Evolutionary conservation across 2,113 vertebrate species (phyloP).

Genomic region (Atherinomorus stipes): DNA sequence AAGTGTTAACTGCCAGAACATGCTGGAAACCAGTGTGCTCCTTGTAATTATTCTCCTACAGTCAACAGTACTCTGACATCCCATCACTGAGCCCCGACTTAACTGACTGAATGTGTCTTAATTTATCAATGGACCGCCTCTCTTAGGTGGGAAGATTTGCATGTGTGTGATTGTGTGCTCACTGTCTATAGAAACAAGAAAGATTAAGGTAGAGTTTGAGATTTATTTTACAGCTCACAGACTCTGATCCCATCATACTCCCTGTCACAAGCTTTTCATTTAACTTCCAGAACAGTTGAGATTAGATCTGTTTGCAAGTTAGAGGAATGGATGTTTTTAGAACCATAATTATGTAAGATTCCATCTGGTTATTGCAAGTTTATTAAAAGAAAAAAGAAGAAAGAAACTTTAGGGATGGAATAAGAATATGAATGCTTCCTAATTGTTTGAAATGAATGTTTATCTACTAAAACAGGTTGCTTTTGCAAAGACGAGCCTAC

Average conservation of each 20-base stretch:
- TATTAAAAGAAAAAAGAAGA: background rate
- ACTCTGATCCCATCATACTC: background rate
- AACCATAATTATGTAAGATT: background rate
- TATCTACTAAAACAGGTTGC: background rate
- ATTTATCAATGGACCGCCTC: constrained; percentile 27
- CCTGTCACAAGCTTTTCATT: constrained; percentile 19
- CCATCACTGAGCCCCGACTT: constrained; percentile 43
- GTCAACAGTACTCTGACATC: constrained; percentile 61
- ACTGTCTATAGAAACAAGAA: constrained; percentile 13
- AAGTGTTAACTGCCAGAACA: constrained; percentile 52
- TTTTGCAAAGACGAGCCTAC: background rate
- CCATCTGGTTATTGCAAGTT: constrained; percentile 14
- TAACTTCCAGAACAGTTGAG: constrained; percentile 29
- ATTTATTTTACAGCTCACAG: constrained; percentile 19
- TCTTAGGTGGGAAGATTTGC: constrained; percentile 2
- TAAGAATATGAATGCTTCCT: too few relatives aligned
- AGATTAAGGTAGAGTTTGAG: constrained; percentile 4
- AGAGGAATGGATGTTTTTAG: background rate
- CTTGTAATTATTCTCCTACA: constrained; percentile 61
- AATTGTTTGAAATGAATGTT: too few relatives aligned
- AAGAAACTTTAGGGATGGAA: too few relatives aligned
- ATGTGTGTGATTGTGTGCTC: background rate
- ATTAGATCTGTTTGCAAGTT: constrained; percentile 27
- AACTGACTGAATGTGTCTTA: constrained; percentile 48
- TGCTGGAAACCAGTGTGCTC: constrained; percentile 25